phyloP scores from a whole-genome alignment of 2,888 invertebrate genomes.

The Aelia acuminata region DNA sequence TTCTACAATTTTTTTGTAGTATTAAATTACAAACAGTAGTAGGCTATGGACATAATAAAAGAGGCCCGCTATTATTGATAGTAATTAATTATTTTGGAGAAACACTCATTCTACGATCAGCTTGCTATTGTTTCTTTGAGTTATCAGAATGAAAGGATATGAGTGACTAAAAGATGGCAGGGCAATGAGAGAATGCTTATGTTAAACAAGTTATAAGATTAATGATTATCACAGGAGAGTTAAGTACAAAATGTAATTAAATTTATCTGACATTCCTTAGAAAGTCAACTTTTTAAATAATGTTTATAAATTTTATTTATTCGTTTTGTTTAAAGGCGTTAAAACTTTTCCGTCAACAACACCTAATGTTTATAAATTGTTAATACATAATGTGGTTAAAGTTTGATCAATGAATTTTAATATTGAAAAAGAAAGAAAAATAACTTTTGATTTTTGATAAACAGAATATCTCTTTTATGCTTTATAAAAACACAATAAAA shows the following conservation, averaged over 20 bases:
- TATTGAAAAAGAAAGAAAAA: not conserved
- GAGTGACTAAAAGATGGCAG: not conserved
- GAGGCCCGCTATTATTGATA: too few relatives aligned
- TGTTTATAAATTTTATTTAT: too few relatives aligned
- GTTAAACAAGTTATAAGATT: not conserved
- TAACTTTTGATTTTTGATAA: too few relatives aligned
- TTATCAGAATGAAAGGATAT: not conserved
- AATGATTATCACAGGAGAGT: too few relatives aligned
- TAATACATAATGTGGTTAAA: not conserved
- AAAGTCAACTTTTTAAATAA: not conserved
- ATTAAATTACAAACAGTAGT: too few relatives aligned
- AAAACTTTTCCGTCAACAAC: too few relatives aligned
- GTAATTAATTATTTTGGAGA: too few relatives aligned
- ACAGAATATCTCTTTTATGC: too few relatives aligned
- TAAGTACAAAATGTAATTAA: not conserved
- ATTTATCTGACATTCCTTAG: not conserved
- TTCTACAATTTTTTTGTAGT: too few relatives aligned
- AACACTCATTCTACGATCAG: not conserved
- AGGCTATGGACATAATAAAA: too few relatives aligned
- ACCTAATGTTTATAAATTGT: not conserved
- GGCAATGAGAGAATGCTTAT: not conserved
- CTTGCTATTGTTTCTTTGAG: not conserved
- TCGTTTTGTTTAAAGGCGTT: too few relatives aligned
- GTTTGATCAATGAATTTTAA: not conserved
- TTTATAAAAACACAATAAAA: too few relatives aligned